These are phyloP conservation scores for Ascidia mentula DNA, from an alignment of 23 tunicate genomes.

Conservation along the genomic window DNA sequence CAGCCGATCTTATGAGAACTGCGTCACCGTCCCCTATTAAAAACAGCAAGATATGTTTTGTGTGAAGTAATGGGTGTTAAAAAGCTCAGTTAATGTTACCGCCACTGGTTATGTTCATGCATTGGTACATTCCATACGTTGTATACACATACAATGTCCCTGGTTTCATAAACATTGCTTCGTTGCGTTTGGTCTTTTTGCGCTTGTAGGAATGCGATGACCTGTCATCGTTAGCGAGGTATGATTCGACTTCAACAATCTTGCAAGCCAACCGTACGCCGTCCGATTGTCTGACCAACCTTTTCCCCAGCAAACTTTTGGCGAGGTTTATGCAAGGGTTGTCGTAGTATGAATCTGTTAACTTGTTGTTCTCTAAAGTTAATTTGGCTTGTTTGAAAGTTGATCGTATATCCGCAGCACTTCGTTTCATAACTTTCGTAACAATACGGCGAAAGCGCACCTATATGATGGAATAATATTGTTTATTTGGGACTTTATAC, in stretches of 20 bases:
- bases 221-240: slow-evolving; percentile 49
- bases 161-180: slow-evolving; percentile 73
- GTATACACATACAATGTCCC: slow-evolving; percentile 66
- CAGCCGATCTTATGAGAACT: slow-evolving; percentile 47
- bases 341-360: neutral
- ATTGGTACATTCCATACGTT: slow-evolving; percentile 68
- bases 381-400: neutral
- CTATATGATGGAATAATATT: too few species aligned
- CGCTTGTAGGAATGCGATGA: slow-evolving; percentile 52
- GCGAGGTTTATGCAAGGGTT: slow-evolving; percentile 30
- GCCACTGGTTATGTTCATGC: slow-evolving; percentile 69
- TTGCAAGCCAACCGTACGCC: slow-evolving; percentile 16
- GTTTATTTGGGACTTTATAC: too few species aligned
- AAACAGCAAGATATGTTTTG: neutral
- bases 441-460: too few species aligned
- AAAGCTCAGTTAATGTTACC: slow-evolving; percentile 10
- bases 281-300: slow-evolving; percentile 16
- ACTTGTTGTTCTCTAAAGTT: neutral
- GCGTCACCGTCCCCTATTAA: slow-evolving; percentile 51
- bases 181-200: slow-evolving; percentile 45
- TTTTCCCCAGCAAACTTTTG: slow-evolving; percentile 40
- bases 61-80: neutral
- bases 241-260: slow-evolving; percentile 58
- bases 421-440: slow-evolving; percentile 4
- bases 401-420: neutral